Percentiles rank a stretch among this genome's conserved stretches.
phyloP scores from a whole-genome alignment of 2,888 invertebrate genomes.

The Operophtera brumata region DNA sequence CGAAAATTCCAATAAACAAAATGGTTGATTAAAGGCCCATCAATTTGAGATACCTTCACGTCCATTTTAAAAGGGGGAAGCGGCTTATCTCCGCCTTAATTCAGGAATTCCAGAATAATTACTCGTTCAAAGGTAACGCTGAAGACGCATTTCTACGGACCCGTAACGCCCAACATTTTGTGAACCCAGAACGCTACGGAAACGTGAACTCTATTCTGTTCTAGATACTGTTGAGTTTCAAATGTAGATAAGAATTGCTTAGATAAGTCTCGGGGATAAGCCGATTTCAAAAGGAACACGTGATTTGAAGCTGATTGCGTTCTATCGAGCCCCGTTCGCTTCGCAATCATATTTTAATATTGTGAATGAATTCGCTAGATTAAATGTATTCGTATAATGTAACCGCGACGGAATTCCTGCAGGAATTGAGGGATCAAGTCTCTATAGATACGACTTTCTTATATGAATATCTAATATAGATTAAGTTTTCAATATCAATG shows the following conservation, averaged over 20 bases:
- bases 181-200: constrained; percentile 23
- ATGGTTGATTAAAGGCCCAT: constrained; percentile 45
- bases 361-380: constrained; percentile 68
- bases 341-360: constrained; percentile 77
- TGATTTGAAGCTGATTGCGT: constrained; percentile 76
- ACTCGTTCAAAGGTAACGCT: constrained; percentile 71
- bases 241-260: constrained; percentile 37
- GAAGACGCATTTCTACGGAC: constrained; percentile 55
- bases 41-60: constrained; percentile 46
- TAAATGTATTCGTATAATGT: constrained; percentile 58
- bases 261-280: constrained; percentile 65
- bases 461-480: neutral
- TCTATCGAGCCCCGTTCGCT: constrained; percentile 41
- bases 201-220: constrained; percentile 41
- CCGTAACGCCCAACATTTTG: constrained; percentile 52
- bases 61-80: constrained; percentile 45
- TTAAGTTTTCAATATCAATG: no score
- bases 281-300: constrained; percentile 76
- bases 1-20: constrained; percentile 34
- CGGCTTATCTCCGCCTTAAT: constrained; percentile 73
- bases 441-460: neutral
- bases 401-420: constrained; percentile 30
- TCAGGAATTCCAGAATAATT: constrained; percentile 74
- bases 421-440: constrained; percentile 10
- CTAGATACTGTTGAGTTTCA: constrained; percentile 45